These are phyloP conservation scores for Hydropotes inermis DNA, from an alignment of 2,113 vertebrate genomes.

Conservation along the genomic window DNA sequence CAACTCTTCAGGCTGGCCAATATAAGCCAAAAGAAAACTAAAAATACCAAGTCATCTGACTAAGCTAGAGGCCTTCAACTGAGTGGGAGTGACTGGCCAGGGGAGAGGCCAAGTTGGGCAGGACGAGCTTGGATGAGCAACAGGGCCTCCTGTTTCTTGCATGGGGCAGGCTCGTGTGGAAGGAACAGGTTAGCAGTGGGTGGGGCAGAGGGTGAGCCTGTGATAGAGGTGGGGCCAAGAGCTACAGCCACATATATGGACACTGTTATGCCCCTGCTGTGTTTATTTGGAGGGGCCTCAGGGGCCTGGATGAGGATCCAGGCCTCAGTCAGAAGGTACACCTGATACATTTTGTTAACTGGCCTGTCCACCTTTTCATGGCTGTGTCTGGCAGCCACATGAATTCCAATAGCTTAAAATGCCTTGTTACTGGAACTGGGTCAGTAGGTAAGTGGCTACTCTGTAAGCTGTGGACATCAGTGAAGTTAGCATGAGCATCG, in stretches of 20 bases:
- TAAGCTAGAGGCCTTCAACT: background rate
- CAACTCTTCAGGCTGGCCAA: background rate
- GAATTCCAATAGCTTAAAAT: background rate
- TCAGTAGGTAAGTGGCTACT: background rate
- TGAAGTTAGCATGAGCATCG: background rate
- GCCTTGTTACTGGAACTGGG: background rate
- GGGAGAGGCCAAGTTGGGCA: background rate
- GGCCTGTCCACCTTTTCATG: background rate
- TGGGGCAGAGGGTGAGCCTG: background rate
- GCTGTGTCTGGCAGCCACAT: background rate
- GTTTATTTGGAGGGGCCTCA: background rate
- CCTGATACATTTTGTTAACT: background rate
- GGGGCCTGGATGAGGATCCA: background rate
- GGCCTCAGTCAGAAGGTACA: background rate
- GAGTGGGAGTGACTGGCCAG: background rate
- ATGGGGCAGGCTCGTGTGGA: background rate
- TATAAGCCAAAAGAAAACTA: background rate
- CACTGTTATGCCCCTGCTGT: background rate
- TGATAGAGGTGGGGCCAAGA: background rate
- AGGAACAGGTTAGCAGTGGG: background rate
- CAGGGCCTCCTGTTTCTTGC: background rate
- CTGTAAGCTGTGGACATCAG: background rate
- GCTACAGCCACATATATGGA: rapidly evolving
- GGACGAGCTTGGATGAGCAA: background rate
- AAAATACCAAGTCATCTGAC: background rate